Base-by-base conservation (phyloP, 2,888 invertebrate genomes). In the Pseudococcus viburni region DNA sequence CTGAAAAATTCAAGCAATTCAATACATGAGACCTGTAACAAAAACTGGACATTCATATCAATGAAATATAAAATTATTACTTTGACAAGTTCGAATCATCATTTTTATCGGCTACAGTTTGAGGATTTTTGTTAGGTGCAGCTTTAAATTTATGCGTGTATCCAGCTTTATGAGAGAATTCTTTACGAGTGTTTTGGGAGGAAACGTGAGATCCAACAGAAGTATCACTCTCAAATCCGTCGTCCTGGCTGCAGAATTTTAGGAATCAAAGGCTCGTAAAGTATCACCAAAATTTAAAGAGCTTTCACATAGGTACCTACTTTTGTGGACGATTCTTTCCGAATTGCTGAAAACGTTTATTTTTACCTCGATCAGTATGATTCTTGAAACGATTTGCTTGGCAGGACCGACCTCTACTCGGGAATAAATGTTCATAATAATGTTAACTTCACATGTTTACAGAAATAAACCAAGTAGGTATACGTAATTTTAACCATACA, bases 261-360 rank as follows among this genome's bases (percentile, higher is more conserved):
- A 42, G 8, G 9, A 42, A 42, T 42, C 9, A 42, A 42, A 42
- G 0, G 42, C 42, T 7, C 9, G 8, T 42, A 73, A 73, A 73
- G 33, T 33, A 5, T 39, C 17, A 15, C 2, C 3, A 73, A 73
- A 73, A 17, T 64, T 11, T 22, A 22, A 8, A 22, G 22, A 19
- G 22, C 64, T 22, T 64, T 22, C 3, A 33, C 26, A 3, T 33
- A 33, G 6, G 22, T 11, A 19, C 17, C 33, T 17, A 73, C 73
- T 33, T 33, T 33, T 73, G 73, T 1, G 73, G 17, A 17, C 73
- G 73, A 73, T 73, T 73, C 15, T 17, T 73, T 33, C 33, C 73
- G 33, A 73, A 73, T 33, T 73, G 73, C 33, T 73, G 73, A 33
- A 15, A 15, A 39, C 73, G 73, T 73, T 73, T 73, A 73, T 68